Percentiles rank a stretch among this genome's conserved stretches.
Conservation (phyloP, 1,140 invertebrate species). For the Lordiphosa mommai region DNA sequence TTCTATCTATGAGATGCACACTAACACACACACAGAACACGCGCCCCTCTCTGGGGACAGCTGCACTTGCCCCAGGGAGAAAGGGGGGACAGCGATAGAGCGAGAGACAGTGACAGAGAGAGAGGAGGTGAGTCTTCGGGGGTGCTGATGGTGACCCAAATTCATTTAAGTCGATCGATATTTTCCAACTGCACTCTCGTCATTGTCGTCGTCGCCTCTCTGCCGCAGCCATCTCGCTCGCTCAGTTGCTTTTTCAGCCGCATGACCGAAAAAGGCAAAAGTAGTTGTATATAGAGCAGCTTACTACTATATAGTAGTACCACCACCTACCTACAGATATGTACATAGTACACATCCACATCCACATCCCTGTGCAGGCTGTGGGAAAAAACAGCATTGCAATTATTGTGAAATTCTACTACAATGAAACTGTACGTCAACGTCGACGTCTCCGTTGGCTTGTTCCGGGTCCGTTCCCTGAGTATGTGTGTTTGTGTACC, state of each 20-base stretch:
- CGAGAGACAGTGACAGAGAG: background rate
- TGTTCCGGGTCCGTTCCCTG: conserved; percentile 29
- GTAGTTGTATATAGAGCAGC: conserved; percentile 62
- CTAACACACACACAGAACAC: conserved; percentile 5
- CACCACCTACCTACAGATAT: conserved; percentile 24
- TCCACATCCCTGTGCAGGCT: background rate
- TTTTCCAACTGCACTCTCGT: conserved; percentile 37
- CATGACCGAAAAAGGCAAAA: conserved; percentile 58
- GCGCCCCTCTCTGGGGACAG: background rate
- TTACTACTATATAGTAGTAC: conserved; percentile 54
- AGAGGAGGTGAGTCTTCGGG: background rate
- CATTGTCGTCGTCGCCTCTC: conserved; percentile 22
- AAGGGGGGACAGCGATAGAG: background rate
- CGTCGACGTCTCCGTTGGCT: conserved; percentile 31
- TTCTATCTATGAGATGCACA: conserved; percentile 52
- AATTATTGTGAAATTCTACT: conserved; percentile 76
- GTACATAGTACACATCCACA: background rate
- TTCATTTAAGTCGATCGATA: conserved; percentile 77
- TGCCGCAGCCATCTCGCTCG: conserved; percentile 13
- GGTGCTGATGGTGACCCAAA: conserved; percentile 52
- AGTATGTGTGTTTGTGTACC: conserved; percentile 15
- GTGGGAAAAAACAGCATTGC: conserved; percentile 47
- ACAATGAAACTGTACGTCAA: conserved; percentile 52
- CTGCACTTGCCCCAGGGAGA: conserved; percentile 32
- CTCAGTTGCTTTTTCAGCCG: conserved; percentile 17